These are phyloP conservation scores for Alces alces DNA, from an alignment of 2,113 vertebrate species.

Conservation along the genomic window DNA sequence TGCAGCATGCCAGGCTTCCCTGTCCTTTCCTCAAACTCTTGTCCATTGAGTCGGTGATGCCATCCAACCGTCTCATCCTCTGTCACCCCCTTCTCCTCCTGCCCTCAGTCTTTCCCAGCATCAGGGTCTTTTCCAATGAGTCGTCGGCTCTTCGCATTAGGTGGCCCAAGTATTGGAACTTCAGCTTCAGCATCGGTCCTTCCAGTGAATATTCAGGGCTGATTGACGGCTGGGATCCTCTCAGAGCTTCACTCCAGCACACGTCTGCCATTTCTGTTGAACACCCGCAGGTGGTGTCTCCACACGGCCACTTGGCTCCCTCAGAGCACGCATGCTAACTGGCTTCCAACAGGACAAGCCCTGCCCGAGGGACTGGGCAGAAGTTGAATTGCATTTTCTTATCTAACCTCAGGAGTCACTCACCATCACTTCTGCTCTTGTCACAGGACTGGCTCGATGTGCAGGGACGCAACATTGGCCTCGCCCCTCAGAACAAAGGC, in stretches of 20 bases:
- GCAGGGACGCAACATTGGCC: not conserved
- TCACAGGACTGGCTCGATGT: not conserved
- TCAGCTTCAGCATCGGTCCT: not conserved
- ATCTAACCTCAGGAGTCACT: not conserved
- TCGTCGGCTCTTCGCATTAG: accelerated
- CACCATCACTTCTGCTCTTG: not conserved
- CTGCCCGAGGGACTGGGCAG: not conserved
- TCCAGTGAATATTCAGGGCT: not conserved
- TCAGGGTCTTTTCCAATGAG: not conserved
- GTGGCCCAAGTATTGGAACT: not conserved
- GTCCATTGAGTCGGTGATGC: not conserved
- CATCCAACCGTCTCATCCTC: not conserved
- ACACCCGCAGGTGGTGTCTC: not conserved
- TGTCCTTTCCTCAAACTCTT: not conserved
- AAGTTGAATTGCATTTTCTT: not conserved
- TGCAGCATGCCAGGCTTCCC: not conserved
- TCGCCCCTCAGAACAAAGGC: not conserved
- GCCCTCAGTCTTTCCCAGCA: not conserved
- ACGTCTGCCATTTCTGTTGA: not conserved
- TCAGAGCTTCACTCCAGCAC: not conserved
- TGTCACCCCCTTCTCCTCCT: not conserved
- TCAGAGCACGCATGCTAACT: not conserved
- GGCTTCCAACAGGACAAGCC: not conserved
- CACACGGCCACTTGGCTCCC: not conserved
- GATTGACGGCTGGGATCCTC: not conserved